Evolutionary conservation across 2,113 vertebrate species (phyloP).

Genomic region (Pseudorectes ferrugineus): DNA sequence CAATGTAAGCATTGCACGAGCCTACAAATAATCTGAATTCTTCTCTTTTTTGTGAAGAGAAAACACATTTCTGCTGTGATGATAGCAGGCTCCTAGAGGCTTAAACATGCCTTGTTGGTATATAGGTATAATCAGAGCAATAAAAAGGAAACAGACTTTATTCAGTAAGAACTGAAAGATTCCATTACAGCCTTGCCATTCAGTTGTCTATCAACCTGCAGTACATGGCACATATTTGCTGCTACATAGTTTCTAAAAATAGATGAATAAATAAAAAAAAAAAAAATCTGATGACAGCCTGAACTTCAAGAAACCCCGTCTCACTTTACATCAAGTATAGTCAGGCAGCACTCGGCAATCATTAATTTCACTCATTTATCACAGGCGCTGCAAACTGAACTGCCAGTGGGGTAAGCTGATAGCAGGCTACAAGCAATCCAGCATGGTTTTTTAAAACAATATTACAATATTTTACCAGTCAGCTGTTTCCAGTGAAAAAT

Average conservation of each 20-base stretch:
- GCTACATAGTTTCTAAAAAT: neutral
- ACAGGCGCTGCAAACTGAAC: neutral
- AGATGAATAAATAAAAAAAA: neutral
- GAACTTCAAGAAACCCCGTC: neutral
- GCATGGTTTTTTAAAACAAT: neutral
- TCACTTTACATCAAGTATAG: neutral
- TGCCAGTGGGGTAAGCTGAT: neutral
- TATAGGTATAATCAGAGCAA: neutral
- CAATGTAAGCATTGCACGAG: accelerated
- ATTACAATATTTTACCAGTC: neutral
- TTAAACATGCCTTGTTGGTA: neutral
- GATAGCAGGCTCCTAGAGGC: neutral
- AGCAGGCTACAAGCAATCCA: neutral
- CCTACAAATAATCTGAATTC: neutral
- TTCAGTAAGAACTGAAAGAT: neutral
- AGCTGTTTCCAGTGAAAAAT: neutral
- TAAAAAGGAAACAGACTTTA: neutral
- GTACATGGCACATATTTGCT: neutral
- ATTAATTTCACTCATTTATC: neutral
- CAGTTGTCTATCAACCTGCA: neutral
- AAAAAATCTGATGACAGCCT: neutral
- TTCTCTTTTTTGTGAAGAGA: neutral
- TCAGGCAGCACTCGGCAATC: neutral
- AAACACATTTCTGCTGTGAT: neutral
- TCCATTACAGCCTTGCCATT: neutral